Evolutionary conservation across 2,113 vertebrate species (phyloP).

Genomic region (Anguilla japonica): DNA sequence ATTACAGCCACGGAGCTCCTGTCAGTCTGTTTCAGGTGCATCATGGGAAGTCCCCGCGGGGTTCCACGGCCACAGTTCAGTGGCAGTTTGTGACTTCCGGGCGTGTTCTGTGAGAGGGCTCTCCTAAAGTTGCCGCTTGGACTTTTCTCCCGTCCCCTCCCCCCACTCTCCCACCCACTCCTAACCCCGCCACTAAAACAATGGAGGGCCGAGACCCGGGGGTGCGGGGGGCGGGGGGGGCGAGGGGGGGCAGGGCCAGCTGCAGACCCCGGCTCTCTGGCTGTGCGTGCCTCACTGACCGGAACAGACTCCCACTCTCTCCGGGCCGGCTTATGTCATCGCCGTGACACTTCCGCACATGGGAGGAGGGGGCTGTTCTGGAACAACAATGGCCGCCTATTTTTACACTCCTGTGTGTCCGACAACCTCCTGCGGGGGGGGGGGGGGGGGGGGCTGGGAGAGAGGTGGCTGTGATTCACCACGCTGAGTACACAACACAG

Average conservation of each 20-base stretch:
- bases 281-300: neutral
- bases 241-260: neutral
- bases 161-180: neutral
- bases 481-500: neutral
- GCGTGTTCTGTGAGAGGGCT: neutral
- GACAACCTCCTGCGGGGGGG: neutral
- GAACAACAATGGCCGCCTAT: conserved; percentile 7
- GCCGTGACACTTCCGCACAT: neutral
- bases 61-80: neutral
- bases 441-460: conserved; percentile 3
- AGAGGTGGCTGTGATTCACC: conserved; percentile 26
- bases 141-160: neutral
- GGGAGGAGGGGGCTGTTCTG: neutral
- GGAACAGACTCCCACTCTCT: conserved; percentile 23
- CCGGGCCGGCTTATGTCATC: neutral
- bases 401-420: neutral
- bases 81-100: neutral
- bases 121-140: neutral
- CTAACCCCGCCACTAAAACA: neutral
- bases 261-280: conserved; percentile 11
- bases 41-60: neutral
- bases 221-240: no score
- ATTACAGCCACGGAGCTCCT: neutral
- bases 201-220: neutral
- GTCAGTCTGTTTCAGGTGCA: neutral